Evolutionary conservation across 2,113 vertebrate species (phyloP), one percentile per base, ranked within the genome.

Genomic region (Phoxinus phoxinus): DNA sequence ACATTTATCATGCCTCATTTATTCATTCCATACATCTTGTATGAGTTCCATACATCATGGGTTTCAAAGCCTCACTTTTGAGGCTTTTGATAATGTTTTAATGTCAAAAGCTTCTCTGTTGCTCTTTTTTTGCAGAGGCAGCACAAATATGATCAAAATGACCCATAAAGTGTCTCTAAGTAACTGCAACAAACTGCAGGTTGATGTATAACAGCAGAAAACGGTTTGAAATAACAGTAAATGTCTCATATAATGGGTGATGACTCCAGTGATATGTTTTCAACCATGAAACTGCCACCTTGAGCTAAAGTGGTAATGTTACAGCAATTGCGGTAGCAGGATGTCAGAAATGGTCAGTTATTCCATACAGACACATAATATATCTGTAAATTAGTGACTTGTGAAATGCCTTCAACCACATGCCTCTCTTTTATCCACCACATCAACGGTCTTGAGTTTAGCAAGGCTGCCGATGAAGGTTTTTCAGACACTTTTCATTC

Each of bases 221-320:
- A 46, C 3, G 5, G 58, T 32, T 32, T 35, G 79, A 81, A 81
- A 81, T 69, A 69, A 81, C 61, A 81, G 58, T 63, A 63, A 80
- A 63, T 46, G 78, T 63, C 37, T 44, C 78, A 46, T 27, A 51
- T 53, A 69, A 69, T 10, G 21, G 3, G 58, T 46, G 78, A 80
- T 80, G 58, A 80, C 44, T n/a, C 61, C 4, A 4, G 44, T 32
- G 59, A 51, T 81, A 51, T 48, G 63, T 69, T 81, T 67, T 65
- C 61, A 53, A 69, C 81, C 48, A 56, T 83, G 48, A 72, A 83
- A 72, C 48, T 58, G 48, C 32, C 65, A 53, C 30, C 81, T 56
- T 67, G 63, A 53, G 44, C 67, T 41, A 83, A 72, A 83, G 65
- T 37, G 81, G 46, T 37, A 56, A 83, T 83, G 30, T 83, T 27